phyloP scores from a whole-genome alignment of 2,888 invertebrate genomes.

The Lumbricus terrestris region DNA sequence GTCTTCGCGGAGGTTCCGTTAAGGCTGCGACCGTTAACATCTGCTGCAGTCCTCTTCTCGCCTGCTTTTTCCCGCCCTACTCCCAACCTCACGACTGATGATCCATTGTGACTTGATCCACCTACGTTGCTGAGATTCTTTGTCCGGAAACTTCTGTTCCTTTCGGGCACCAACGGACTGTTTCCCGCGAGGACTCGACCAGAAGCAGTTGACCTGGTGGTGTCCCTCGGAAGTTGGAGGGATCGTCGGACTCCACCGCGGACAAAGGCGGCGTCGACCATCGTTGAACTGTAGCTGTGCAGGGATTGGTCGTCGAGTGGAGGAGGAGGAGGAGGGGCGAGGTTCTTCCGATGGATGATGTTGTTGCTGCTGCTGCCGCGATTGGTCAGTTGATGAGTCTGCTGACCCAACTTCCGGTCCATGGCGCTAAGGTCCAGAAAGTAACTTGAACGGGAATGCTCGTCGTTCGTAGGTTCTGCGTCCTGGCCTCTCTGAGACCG shows the following conservation, averaged over 20 bases:
- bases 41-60: background rate
- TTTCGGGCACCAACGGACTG: background rate
- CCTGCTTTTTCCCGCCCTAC: background rate
- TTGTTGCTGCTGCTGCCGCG: too few relatives aligned
- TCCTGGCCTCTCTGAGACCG: background rate
- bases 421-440: background rate
- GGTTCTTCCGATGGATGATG: background rate
- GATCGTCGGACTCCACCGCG: background rate
- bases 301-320: background rate
- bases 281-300: too few relatives aligned
- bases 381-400: background rate
- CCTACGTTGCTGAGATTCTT: background rate
- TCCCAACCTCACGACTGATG: background rate
- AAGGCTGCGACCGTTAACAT: background rate
- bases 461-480: background rate
- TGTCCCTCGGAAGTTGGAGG: background rate
- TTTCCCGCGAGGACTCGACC: background rate
- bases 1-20: background rate
- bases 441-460: background rate
- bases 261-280: background rate
- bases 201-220: background rate
- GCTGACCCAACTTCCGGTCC: background rate
- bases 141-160: background rate
- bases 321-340: too few relatives aligned
- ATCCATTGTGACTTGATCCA: background rate